Base-by-base conservation (phyloP, 2,797 vertebrate genomes). In the Triplophysa yarkandensis region DNA sequence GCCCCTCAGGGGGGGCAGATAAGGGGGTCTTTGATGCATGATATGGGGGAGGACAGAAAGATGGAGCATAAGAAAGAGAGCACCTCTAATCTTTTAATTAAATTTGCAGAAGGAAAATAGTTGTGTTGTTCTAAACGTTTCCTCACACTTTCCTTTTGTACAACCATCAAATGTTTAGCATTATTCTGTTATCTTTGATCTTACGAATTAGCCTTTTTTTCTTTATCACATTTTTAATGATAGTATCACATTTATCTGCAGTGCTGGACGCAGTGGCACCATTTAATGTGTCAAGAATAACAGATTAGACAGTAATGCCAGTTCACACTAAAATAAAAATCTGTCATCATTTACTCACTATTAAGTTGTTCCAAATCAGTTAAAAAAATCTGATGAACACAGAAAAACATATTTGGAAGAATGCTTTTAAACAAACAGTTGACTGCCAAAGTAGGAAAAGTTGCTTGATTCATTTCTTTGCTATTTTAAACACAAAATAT, bases 11-110 rank as follows among this genome's bases (percentile, higher is more conserved):
- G 76, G n/a, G 73, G 66, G 4, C 62, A 81, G 83, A 85, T 84
- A 83, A 85, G 80, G 34, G 55, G 65, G 48, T 61, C 81, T 85
- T 85, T 83, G 83, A 85, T 84, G 77, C 71, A 78, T 68, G 43
- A 64, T 52, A 32, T 17, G 48, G 34, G 48, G 27, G 36, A 65
- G 8, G 61, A 60, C 76, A 76, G 55, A 57, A 39, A 70, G 43
- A 52, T 25, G 64, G 52, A 67, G 27, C 55, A 64, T 79, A 76
- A 65, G 67, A 66, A 62, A 60, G 68, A 77, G 82, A 80, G 73
- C 81, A 73, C 81, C 9, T 80, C 67, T 72, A 52, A 68, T 52
- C 44, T 77, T 74, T 32, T 64, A 65, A 67, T 71, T 71, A 32
- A 64, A 48, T 46, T 21, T 68, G 34, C 17, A 10, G 6, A 65